Base-by-base conservation (phyloP, 1,140 invertebrate species). In the Pemphigus obesinymphae region DNA sequence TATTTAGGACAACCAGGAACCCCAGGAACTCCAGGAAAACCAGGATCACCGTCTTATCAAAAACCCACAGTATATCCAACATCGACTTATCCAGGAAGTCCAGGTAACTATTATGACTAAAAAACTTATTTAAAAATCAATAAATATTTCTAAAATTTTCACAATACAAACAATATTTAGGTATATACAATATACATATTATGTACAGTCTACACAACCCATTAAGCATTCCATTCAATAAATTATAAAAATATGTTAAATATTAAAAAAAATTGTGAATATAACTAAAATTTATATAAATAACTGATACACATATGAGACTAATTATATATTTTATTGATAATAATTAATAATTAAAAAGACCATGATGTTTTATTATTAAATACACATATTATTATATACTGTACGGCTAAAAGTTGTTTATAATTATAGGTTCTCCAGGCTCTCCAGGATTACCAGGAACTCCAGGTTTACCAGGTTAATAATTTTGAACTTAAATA, bases 381-480 rank as follows among this genome's bases (percentile, higher is more conserved):
- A 15, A 26, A 15, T 26, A 61, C 13, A 29, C 5, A 29, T 61
- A 29, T 61, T 61, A 2, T 2, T 7, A 61, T 2, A 1, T n/a
- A n/a, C n/a, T n/a, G n/a, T n/a, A n/a, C n/a, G n/a, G n/a, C 2
- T 61, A 2, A 31, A n/a, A 66, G 23, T 37, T 63, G 7, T 34
- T 40, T 66, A 23, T 29, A 5, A 66, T 23, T 66, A 20, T 37
- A 70, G 37, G 37, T 23, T 68, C 20, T 23, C 84, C 85, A 45
- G 85, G 84, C 43, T 72, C 84, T 20, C 83, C 84, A 82, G 85
- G 63, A 40, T 11, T 20, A 6, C 63, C 63, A 23, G 63, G 61
- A 34, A 66, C 72, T 68, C 83, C 84, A 68, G 85, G 85, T 50
- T 75, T 83, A 68, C 86, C 84, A 85, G 84, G 84, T 48, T 5